These are phyloP conservation scores for Notothenia coriiceps DNA, from an alignment of 2,113 vertebrate genomes.

Conservation along the genomic window DNA sequence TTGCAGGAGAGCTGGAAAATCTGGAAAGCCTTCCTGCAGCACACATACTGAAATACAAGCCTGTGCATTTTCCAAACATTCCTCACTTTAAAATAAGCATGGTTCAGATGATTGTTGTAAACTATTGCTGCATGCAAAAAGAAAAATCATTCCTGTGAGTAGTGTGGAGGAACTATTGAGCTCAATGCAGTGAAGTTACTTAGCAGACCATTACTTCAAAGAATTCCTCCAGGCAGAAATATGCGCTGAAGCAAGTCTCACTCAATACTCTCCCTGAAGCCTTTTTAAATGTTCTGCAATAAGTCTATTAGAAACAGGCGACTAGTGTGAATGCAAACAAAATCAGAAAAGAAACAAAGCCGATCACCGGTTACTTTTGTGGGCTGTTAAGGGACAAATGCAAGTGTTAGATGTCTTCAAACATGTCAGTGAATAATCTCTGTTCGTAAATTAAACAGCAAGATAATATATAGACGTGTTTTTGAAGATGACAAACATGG, in stretches of 20 bases:
- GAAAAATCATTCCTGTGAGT: constrained; percentile 78
- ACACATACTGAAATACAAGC: constrained; percentile 14
- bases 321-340: constrained; percentile 36
- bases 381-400: neutral
- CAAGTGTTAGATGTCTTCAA: neutral
- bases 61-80: constrained; percentile 31
- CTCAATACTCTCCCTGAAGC: constrained; percentile 69
- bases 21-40: constrained; percentile 53
- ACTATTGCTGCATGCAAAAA: constrained; percentile 35
- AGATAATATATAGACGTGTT: constrained; percentile 12
- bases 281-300: constrained; percentile 74
- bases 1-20: constrained; percentile 77
- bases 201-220: constrained; percentile 82
- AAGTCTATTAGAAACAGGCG: constrained; percentile 67
- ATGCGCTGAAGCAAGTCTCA: constrained; percentile 73
- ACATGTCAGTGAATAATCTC: neutral
- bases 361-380: neutral
- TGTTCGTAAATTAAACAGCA: constrained; percentile 5
- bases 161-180: constrained; percentile 79
- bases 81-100: constrained; percentile 47
- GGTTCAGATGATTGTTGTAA: constrained; percentile 42
- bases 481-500: constrained; percentile 46
- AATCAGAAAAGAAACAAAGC: constrained; percentile 31
- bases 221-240: constrained; percentile 80
- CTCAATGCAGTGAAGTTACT: constrained; percentile 80